Evolutionary conservation across 2,888 invertebrate genomes (phyloP).

Genomic region (Lithophane leautieri): DNA sequence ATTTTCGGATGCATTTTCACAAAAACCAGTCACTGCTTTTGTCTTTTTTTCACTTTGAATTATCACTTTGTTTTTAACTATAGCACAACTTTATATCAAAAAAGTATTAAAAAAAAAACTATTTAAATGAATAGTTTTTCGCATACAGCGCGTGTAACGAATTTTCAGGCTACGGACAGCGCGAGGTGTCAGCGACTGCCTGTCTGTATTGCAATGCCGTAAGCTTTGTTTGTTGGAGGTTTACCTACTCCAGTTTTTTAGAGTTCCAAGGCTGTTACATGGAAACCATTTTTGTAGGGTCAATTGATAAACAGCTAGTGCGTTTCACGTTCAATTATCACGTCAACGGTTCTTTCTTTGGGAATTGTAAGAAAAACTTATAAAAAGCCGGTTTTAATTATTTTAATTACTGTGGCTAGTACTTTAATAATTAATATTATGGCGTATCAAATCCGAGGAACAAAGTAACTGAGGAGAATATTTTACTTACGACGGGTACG

Average conservation of each 20-base stretch:
- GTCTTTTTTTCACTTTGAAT: conserved; percentile 16
- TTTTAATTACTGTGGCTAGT: conserved; percentile 3
- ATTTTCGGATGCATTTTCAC: conserved; percentile 75
- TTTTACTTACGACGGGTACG: conserved; percentile 29
- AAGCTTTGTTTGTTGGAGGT: conserved; percentile 82
- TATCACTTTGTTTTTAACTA: background rate
- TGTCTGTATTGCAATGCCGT: conserved; percentile 72
- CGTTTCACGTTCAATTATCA: conserved; percentile 39
- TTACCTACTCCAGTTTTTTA: conserved; percentile 85
- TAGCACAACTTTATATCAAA: background rate
- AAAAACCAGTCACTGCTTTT: conserved; percentile 20
- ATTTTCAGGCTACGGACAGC: conserved; percentile 80
- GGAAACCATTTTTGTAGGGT: conserved; percentile 73
- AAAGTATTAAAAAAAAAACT: conserved; percentile 3
- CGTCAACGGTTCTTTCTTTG: conserved; percentile 24
- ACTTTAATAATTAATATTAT: conserved; percentile 2
- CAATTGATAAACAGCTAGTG: conserved; percentile 70
- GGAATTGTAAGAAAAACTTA: conserved; percentile 10
- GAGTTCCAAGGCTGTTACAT: conserved; percentile 76
- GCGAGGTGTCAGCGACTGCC: conserved; percentile 74
- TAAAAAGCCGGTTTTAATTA: conserved; percentile 6
- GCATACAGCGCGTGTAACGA: conserved; percentile 15
- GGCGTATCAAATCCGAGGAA: background rate
- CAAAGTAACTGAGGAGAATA: conserved; percentile 2
- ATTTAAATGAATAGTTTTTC: conserved; percentile 13